phyloP scores from a whole-genome alignment of 2,888 invertebrate genomes.

The Ommatoiulus sabulosus region DNA sequence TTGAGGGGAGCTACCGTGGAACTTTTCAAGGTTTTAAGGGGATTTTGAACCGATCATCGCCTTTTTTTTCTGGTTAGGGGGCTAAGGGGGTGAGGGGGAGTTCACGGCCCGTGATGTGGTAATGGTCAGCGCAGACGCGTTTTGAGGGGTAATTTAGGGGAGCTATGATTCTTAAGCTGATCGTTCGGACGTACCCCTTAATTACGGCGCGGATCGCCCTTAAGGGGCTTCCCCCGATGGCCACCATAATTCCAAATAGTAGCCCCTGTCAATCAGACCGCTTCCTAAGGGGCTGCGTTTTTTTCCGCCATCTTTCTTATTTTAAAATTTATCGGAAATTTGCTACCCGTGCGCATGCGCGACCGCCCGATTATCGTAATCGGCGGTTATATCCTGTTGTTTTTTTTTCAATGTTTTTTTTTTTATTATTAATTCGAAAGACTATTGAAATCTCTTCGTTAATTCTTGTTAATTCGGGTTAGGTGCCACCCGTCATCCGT shows the following conservation, averaged over 20 bases:
- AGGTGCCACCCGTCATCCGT: no score
- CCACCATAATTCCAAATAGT: not conserved
- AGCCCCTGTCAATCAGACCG: not conserved
- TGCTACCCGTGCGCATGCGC: no score
- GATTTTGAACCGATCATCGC: not conserved
- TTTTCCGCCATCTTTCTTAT: no score
- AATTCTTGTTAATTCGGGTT: no score
- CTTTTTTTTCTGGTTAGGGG: not conserved
- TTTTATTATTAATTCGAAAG: no score
- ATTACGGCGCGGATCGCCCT: not conserved
- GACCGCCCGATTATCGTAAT: no score
- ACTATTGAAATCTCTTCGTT: no score
- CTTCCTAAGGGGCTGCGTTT: no score
- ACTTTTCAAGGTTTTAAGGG: not conserved
- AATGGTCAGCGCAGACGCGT: no score
- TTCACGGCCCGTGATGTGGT: not conserved
- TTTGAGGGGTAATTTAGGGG: not conserved
- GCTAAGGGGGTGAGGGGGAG: not conserved
- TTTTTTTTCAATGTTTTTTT: no score
- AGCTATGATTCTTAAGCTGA: slow-evolving; percentile 1
- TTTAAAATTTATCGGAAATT: no score
- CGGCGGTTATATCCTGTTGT: no score
- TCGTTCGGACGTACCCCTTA: not conserved
- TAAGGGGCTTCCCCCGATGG: not conserved
- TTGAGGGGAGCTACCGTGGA: slow-evolving; percentile 1